Evolutionary conservation across 2,888 invertebrate genomes (phyloP).

Genomic region (Mechanitis messenoides): DNA sequence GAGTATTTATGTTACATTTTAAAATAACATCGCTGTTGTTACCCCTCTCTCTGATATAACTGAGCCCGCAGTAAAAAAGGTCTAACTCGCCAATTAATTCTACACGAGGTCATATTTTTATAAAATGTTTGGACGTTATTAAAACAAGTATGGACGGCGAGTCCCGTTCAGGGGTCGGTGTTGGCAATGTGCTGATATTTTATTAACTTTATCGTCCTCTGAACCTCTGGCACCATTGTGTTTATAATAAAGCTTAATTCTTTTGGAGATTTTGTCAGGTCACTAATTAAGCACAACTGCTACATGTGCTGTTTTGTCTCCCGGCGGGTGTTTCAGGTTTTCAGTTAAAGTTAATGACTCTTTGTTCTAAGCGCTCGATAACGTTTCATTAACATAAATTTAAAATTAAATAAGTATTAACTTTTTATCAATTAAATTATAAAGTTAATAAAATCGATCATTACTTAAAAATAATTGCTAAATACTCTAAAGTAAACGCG

Average conservation of each 20-base stretch:
- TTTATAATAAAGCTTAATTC: slow-evolving; percentile 64
- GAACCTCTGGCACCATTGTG: slow-evolving; percentile 48
- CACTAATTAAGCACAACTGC: slow-evolving; percentile 73
- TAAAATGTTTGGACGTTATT: slow-evolving; percentile 62
- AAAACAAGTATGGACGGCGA: slow-evolving; percentile 61
- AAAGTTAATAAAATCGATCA: too few species aligned
- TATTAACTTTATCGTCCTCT: slow-evolving; percentile 62
- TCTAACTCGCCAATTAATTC: slow-evolving; percentile 61
- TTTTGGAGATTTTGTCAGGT: slow-evolving; percentile 65
- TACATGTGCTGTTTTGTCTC: slow-evolving; percentile 59
- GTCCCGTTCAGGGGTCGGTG: slow-evolving; percentile 50
- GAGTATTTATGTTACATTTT: slow-evolving; percentile 53
- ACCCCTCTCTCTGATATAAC: slow-evolving; percentile 50
- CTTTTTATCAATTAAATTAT: too few species aligned
- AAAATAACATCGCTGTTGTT: slow-evolving; percentile 52
- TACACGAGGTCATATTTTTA: slow-evolving; percentile 52
- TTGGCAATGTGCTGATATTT: slow-evolving; percentile 68
- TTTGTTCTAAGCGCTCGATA: slow-evolving; percentile 13
- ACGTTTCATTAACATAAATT: slow-evolving; percentile 10
- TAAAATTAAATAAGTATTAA: neutral
- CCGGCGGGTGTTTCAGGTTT: slow-evolving; percentile 33
- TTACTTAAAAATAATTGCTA: too few species aligned
- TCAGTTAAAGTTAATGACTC: slow-evolving; percentile 16
- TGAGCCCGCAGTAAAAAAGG: slow-evolving; percentile 51
- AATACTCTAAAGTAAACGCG: too few species aligned